These are phyloP conservation scores for Agrotis clavis DNA, from an alignment of 2,888 invertebrate species.

Conservation along the genomic window DNA sequence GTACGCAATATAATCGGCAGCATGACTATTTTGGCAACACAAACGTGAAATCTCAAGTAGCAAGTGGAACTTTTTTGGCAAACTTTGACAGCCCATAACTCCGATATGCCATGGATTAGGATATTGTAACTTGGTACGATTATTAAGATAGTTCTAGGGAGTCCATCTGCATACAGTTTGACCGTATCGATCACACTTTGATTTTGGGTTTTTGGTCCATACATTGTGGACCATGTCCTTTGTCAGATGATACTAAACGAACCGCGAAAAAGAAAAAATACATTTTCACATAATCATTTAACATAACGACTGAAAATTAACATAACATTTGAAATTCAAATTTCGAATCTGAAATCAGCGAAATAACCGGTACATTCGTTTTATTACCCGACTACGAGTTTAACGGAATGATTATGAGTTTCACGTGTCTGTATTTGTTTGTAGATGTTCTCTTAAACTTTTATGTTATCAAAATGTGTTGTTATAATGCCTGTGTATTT, in stretches of 20 bases:
- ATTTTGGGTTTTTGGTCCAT: too few relatives aligned
- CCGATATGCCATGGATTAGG: too few relatives aligned
- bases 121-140: too few relatives aligned
- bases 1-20: too few relatives aligned
- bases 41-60: too few relatives aligned
- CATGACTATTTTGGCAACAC: too few relatives aligned
- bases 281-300: constrained; percentile 55
- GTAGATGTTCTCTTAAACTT: constrained; percentile 4
- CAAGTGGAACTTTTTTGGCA: too few relatives aligned
- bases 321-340: constrained; percentile 65
- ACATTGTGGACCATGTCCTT: too few relatives aligned
- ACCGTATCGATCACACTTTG: too few relatives aligned
- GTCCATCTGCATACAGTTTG: too few relatives aligned
- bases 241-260: constrained; percentile 37
- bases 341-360: constrained; percentile 63
- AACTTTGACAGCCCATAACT: too few relatives aligned
- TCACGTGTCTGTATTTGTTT: constrained; percentile 27
- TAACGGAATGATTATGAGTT: constrained; percentile 20
- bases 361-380: constrained; percentile 53
- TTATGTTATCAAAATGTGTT: background rate
- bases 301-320: constrained; percentile 59
- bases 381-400: constrained; percentile 29
- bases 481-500: background rate
- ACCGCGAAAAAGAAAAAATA: constrained; percentile 23
- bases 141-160: too few relatives aligned